Conservation (phyloP, 2,888 invertebrate species). For the Eudiplozoon nipponicum region DNA sequence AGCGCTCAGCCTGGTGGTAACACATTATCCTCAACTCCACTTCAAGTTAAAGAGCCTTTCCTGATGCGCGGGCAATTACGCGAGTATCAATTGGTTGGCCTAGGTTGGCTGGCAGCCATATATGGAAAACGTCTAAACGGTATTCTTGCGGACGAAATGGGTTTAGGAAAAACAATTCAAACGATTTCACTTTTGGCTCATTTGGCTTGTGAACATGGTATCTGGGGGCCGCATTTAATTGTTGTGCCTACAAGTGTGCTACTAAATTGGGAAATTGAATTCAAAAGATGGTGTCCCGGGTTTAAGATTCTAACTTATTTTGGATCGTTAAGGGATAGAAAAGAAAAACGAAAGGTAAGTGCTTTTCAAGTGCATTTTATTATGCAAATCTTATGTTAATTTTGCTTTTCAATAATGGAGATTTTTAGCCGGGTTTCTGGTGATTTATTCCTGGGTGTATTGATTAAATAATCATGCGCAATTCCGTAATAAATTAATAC, state of each 20-base stretch:
- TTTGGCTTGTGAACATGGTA: slow-evolving; percentile 52
- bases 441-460: too few relatives aligned
- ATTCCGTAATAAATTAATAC: too few relatives aligned
- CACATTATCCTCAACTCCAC: too few relatives aligned
- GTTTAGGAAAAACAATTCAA: slow-evolving; percentile 62
- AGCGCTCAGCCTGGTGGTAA: background rate
- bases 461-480: too few relatives aligned
- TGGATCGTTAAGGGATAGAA: slow-evolving; percentile 66
- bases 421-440: too few relatives aligned
- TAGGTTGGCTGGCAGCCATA: slow-evolving; percentile 86
- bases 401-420: too few relatives aligned
- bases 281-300: slow-evolving; percentile 96
- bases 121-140: slow-evolving; percentile 70
- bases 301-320: slow-evolving; percentile 95
- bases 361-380: background rate
- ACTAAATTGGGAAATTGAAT: slow-evolving; percentile 99
- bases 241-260: slow-evolving; percentile 95
- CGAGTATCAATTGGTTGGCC: slow-evolving; percentile 79
- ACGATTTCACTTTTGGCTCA: slow-evolving; percentile 71
- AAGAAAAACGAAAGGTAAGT: slow-evolving; percentile 28
- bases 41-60: slow-evolving; percentile 9
- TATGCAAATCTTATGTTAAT: too few relatives aligned
- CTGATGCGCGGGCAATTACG: slow-evolving; percentile 14
- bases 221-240: slow-evolving; percentile 94
- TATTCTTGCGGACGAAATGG: slow-evolving; percentile 82